phyloP scores from a whole-genome alignment of 1,140 invertebrate genomes.

The Drosophila bocki region DNA sequence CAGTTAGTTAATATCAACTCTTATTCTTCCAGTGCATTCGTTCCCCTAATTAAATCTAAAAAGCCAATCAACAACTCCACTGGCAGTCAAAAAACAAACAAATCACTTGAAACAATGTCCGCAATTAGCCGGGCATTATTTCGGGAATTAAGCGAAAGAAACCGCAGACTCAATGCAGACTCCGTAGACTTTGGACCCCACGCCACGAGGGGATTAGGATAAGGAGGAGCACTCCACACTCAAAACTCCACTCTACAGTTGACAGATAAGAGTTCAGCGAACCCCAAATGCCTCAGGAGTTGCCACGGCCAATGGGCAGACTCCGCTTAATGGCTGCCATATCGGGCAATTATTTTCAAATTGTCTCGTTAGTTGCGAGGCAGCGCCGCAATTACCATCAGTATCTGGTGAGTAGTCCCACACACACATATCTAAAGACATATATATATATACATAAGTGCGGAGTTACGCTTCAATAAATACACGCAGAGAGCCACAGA shows the following conservation, averaged over 20 bases:
- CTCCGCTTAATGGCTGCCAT: constrained; percentile 73
- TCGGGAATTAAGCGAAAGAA: constrained; percentile 30
- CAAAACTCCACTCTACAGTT: constrained; percentile 34
- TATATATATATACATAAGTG: background rate
- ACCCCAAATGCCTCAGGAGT: constrained; percentile 47
- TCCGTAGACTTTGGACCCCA: constrained; percentile 47
- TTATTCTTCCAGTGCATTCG: constrained; percentile 20
- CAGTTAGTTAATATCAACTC: background rate
- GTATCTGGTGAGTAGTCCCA: constrained; percentile 29
- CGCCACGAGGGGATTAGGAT: constrained; percentile 25
- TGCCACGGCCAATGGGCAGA: constrained; percentile 60
- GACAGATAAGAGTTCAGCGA: constrained; percentile 78
- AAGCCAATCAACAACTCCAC: constrained; percentile 39
- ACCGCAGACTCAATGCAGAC: constrained; percentile 39
- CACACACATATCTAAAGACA: constrained; percentile 6
- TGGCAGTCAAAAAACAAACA: constrained; percentile 44
- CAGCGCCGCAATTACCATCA: constrained; percentile 73
- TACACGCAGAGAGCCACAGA: constrained; percentile 46
- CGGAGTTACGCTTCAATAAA: constrained; percentile 70
- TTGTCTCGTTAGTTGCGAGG: constrained; percentile 77
- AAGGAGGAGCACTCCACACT: constrained; percentile 30
- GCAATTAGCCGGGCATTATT: constrained; percentile 49
- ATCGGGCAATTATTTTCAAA: constrained; percentile 79
- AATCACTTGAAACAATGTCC: constrained; percentile 49
- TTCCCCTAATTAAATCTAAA: constrained; percentile 43